Evolutionary conservation across 2,113 vertebrate species (phyloP).

Genomic region (Osmerus eperlanus): DNA sequence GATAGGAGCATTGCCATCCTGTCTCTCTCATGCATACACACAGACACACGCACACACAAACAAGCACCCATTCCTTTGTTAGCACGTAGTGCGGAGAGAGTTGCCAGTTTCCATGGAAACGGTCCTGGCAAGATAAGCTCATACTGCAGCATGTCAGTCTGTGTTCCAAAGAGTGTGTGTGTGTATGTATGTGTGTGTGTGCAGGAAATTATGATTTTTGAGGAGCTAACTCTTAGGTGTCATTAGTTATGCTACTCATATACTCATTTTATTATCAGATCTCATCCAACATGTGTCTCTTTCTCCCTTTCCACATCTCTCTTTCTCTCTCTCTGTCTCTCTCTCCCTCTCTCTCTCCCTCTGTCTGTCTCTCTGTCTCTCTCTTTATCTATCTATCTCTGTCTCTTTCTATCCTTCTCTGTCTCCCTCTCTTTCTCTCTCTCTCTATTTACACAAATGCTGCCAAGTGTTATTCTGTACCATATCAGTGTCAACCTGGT

Average conservation of each 20-base stretch:
- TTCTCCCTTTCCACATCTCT: background rate
- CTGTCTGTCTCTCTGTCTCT: background rate
- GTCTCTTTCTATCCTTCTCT: background rate
- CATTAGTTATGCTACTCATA: constrained; percentile 1
- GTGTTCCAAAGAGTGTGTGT: background rate
- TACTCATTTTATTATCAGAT: background rate
- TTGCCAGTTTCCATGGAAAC: constrained; percentile 72
- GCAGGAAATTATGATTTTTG: constrained; percentile 46
- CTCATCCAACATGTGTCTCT: background rate
- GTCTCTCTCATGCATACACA: too few relatives aligned
- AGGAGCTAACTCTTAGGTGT: constrained; percentile 27
- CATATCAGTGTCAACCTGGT: constrained; percentile 18
- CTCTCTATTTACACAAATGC: constrained; percentile 1
- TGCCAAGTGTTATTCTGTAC: constrained; percentile 16
- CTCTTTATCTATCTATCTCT: background rate
- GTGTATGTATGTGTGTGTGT: background rate
- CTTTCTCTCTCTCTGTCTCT: background rate
- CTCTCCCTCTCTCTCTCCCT: background rate
- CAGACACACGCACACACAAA: too few relatives aligned
- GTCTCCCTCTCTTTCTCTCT: background rate
- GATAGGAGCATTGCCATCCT: too few relatives aligned
- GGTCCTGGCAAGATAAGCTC: constrained; percentile 49
- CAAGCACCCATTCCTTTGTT: constrained; percentile 33
- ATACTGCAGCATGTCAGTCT: constrained; percentile 34
- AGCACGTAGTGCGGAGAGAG: constrained; percentile 40